Conservation (phyloP, 2,797 vertebrate genomes). For the Clarias platycephalus region DNA sequence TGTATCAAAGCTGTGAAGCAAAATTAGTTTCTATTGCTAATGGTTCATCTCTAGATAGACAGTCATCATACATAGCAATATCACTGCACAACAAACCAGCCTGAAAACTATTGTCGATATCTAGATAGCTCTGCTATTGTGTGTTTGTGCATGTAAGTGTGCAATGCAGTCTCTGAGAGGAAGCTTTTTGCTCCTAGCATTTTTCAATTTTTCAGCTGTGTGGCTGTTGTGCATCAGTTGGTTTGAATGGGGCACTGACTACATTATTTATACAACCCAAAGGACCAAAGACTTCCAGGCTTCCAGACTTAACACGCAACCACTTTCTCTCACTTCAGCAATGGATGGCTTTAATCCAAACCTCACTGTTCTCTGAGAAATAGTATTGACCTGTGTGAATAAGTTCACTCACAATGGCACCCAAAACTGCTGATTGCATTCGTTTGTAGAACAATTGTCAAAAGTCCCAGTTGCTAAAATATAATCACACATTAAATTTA, state of each 20-base stretch:
- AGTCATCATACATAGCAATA: slow-evolving; percentile 13
- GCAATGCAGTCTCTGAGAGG: slow-evolving; percentile 3
- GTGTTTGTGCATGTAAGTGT: slow-evolving; percentile 18
- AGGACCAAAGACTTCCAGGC: slow-evolving; percentile 34
- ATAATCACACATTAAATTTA: neutral
- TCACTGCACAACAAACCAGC: neutral
- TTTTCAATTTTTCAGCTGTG: slow-evolving; percentile 46
- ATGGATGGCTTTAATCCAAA: slow-evolving; percentile 16
- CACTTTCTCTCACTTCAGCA: slow-evolving; percentile 8
- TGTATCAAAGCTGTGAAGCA: neutral
- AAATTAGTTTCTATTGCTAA: neutral
- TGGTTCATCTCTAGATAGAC: neutral
- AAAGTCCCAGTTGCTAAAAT: neutral
- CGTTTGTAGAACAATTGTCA: neutral
- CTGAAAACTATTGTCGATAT: neutral
- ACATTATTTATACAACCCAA: slow-evolving; percentile 44
- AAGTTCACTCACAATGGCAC: neutral
- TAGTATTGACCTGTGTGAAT: slow-evolving; percentile 5
- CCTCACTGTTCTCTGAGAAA: neutral
- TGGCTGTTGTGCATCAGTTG: slow-evolving; percentile 41
- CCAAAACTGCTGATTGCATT: neutral
- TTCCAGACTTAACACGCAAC: slow-evolving; percentile 35
- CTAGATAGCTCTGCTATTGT: slow-evolving; percentile 3
- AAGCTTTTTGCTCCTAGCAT: slow-evolving; percentile 38
- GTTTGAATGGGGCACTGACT: slow-evolving; percentile 41